A percentile compares a stretch with the other conserved stretches of the same genome.
Conservation (phyloP, 2,888 invertebrate species). For the Orchesella flavescens region DNA sequence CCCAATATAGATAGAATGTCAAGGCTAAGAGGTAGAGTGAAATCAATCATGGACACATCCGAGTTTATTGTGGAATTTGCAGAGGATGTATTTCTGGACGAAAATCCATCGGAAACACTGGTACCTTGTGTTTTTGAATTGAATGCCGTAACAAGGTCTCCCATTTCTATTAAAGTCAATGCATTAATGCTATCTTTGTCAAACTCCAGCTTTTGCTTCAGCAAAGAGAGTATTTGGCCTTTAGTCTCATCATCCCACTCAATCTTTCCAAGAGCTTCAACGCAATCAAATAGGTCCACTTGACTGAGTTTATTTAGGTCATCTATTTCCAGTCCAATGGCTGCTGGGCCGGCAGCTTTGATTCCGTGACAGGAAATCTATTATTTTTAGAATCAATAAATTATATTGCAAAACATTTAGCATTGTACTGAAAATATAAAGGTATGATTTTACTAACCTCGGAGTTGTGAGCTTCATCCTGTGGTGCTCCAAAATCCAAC, state of each 20-base stretch:
- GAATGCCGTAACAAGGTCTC: conserved; percentile 68
- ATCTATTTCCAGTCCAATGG: conserved; percentile 66
- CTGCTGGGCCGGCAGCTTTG: conserved; percentile 68
- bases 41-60: conserved; percentile 63
- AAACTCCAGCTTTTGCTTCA: conserved; percentile 63
- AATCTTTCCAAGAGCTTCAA: conserved; percentile 68
- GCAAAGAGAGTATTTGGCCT: conserved; percentile 51
- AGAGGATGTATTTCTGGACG: not conserved
- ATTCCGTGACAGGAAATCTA: conserved; percentile 71
- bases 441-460: conserved; percentile 33
- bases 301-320: conserved; percentile 64
- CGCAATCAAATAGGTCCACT: conserved; percentile 68
- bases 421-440: not conserved
- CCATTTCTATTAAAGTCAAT: conserved; percentile 68
- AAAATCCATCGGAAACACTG: not conserved
- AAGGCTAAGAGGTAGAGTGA: conserved; percentile 65
- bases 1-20: conserved; percentile 68
- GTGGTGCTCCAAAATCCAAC: conserved; percentile 29
- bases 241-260: conserved; percentile 70
- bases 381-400: conserved; percentile 1
- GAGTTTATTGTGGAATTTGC: conserved; percentile 30
- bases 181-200: conserved; percentile 56
- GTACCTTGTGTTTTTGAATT: conserved; percentile 23
- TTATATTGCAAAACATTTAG: not conserved
- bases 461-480: conserved; percentile 52